These are phyloP conservation scores for Fratercula arctica DNA, from an alignment of 2,797 vertebrate species.

Conservation along the genomic window DNA sequence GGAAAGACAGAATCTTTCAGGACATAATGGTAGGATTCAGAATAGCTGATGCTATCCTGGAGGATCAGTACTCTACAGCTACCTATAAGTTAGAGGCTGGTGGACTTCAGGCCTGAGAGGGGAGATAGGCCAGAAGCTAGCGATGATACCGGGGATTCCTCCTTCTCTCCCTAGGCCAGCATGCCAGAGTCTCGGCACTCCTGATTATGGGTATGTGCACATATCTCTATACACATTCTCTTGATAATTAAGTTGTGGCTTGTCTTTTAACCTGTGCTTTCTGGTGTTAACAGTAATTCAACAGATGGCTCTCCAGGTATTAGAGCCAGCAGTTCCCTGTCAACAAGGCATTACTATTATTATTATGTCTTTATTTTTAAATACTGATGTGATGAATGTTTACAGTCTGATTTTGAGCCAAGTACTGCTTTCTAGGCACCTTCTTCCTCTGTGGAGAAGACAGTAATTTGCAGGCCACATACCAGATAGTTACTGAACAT, in stretches of 20 bases:
- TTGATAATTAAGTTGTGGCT: not conserved
- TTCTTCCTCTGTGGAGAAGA: not conserved
- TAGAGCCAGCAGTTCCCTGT: not conserved
- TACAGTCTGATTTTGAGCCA: not conserved
- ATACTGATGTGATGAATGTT: not conserved
- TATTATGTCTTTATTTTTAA: not conserved
- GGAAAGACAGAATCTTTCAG: not conserved
- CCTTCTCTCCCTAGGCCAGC: not conserved
- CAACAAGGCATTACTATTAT: not conserved
- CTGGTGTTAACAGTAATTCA: not conserved
- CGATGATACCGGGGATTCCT: not conserved
- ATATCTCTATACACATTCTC: not conserved
- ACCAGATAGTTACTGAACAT: not conserved
- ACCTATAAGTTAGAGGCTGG: not conserved
- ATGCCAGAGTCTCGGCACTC: not conserved
- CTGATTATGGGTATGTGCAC: rapidly evolving
- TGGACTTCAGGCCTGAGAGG: not conserved
- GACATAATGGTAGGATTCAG: not conserved
- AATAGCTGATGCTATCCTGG: not conserved
- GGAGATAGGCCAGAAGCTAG: not conserved
- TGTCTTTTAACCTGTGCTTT: not conserved
- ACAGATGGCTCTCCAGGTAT: not conserved
- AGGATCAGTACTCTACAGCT: not conserved
- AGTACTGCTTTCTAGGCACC: not conserved
- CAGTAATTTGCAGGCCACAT: not conserved